Conservation (phyloP, 2,113 vertebrate genomes). For the Bujurquina vittata region DNA sequence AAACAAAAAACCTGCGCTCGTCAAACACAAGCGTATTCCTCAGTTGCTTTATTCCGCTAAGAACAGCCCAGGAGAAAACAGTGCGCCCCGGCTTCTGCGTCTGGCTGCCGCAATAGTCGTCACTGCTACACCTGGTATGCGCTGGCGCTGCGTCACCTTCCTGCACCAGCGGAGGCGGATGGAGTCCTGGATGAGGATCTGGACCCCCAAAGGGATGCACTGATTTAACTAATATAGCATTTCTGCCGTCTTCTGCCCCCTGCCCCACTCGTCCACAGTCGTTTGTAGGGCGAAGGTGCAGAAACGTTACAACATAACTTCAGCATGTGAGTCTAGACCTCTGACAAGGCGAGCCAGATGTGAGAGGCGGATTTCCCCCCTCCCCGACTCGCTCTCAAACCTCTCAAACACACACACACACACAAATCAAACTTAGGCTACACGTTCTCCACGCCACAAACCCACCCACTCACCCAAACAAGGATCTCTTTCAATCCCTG, state of each 20-base stretch:
- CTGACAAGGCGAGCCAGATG: constrained; percentile 71
- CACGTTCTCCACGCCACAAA: constrained; percentile 37
- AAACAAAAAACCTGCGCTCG: constrained; percentile 28
- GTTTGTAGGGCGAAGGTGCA: constrained; percentile 11
- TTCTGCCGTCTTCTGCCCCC: background rate
- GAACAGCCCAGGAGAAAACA: background rate
- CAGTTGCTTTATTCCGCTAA: constrained; percentile 34
- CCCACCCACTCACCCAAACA: constrained; percentile 67
- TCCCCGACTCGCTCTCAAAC: constrained; percentile 5
- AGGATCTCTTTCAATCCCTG: constrained; percentile 67
- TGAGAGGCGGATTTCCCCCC: constrained; percentile 55
- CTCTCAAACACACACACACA: too few species aligned
- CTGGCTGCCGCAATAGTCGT: constrained; percentile 74
- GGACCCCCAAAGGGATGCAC: background rate
- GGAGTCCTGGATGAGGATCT: background rate
- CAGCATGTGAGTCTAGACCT: constrained; percentile 40
- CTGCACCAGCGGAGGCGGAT: constrained; percentile 53
- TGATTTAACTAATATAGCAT: constrained; percentile 7
- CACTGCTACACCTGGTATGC: constrained; percentile 70
- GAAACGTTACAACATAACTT: constrained; percentile 53
- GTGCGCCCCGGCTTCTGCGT: constrained; percentile 41
- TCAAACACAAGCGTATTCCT: constrained; percentile 1
- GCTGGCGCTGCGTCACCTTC: constrained; percentile 76
- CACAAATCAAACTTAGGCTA: constrained; percentile 15
- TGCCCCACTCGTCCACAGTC: background rate